Evolutionary conservation across 2,797 vertebrate genomes (phyloP).

Genomic region (Pyrocephalus nanus): DNA sequence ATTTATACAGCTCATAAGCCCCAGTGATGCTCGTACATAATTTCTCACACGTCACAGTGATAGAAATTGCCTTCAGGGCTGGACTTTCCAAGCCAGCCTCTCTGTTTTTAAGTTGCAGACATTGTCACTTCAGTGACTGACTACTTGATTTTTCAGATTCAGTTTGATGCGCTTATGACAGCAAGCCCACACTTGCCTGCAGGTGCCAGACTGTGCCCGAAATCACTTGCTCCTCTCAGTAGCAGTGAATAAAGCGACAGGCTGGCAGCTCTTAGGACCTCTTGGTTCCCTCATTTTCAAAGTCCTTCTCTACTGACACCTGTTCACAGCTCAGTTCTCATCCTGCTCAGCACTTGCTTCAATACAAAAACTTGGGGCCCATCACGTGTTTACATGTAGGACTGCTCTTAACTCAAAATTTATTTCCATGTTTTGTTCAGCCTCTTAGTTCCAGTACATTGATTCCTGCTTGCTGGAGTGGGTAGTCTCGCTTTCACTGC

Average conservation of each 20-base stretch:
- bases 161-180: background rate
- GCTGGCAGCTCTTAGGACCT: background rate
- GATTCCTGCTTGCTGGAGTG: accelerated
- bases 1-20: background rate
- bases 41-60: background rate
- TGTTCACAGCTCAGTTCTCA: background rate
- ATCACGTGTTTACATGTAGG: background rate
- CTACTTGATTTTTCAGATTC: slow-evolving; percentile 24
- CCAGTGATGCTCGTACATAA: background rate
- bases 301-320: background rate
- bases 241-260: slow-evolving; percentile 4
- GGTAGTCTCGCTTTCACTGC: background rate
- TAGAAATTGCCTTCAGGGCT: background rate
- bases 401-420: background rate
- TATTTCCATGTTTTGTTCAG: background rate
- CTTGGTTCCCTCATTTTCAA: background rate
- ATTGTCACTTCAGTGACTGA: background rate
- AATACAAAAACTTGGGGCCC: background rate
- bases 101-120: background rate
- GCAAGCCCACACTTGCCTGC: background rate
- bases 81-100: slow-evolving; percentile 2
- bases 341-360: background rate
- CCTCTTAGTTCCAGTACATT: background rate
- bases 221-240: background rate
- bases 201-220: slow-evolving; percentile 13